Conservation (phyloP, 2,888 invertebrate genomes). For the Autographa pulchrina region DNA sequence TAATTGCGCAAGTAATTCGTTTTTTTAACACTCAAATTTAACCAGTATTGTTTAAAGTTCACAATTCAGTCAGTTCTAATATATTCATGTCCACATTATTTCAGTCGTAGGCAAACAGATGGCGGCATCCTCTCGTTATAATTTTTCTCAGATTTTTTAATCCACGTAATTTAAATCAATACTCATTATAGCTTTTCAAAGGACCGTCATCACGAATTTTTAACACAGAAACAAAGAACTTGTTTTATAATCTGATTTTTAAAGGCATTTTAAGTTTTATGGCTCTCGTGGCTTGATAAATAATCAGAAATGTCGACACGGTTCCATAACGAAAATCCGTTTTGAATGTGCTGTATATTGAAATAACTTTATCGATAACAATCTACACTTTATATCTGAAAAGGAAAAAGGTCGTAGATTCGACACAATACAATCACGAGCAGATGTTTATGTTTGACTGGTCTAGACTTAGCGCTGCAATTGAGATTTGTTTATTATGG, state of each 20-base stretch:
- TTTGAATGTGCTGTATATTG: constrained; percentile 69
- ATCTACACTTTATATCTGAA: constrained; percentile 62
- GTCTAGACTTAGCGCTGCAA: constrained; percentile 56
- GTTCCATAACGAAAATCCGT: constrained; percentile 70
- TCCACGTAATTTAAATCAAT: constrained; percentile 88
- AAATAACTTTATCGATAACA: constrained; percentile 69
- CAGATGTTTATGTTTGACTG: constrained; percentile 57
- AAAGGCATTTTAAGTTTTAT: constrained; percentile 86
- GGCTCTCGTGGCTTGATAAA: constrained; percentile 79
- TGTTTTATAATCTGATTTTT: constrained; percentile 87
- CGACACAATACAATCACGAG: constrained; percentile 59
- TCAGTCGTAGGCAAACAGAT: constrained; percentile 68
- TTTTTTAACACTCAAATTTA: too few species aligned
- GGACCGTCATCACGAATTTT: constrained; percentile 85
- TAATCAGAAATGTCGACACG: constrained; percentile 78
- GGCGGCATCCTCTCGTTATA: constrained; percentile 85
- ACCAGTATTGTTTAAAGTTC: background rate
- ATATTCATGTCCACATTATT: constrained; percentile 69
- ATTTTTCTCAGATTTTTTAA: constrained; percentile 88
- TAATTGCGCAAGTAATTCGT: background rate
- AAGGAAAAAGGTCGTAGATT: constrained; percentile 60
- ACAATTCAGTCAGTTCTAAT: background rate
- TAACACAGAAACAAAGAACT: constrained; percentile 84
- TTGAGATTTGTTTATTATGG: constrained; percentile 59
- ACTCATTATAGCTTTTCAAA: constrained; percentile 88